Evolutionary conservation across 2,113 vertebrate species (phyloP), one percentile per base, ranked within the genome.

Genomic region (Pampusana beccarii): DNA sequence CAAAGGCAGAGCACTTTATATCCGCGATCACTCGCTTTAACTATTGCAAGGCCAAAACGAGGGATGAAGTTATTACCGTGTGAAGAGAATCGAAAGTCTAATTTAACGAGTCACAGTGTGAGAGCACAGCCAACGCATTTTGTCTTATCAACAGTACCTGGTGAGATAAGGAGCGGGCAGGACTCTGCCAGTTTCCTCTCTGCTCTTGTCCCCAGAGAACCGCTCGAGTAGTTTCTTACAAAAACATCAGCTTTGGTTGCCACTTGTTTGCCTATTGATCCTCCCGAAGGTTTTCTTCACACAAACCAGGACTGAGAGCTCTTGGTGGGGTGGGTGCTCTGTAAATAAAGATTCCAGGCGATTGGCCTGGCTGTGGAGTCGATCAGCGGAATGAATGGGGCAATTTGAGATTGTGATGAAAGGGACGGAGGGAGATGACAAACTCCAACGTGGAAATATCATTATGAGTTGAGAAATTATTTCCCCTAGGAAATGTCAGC

Each of bases 401-500:
- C 46, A 13, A 3, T 60, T 60, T 40, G 64, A 61, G 71, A 5
- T 74, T 33, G 89, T 44, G 82, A 60, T 83, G 54, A 70, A 92
- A 92, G 80, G 82, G 64, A 54, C 79, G 46, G 70, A 85, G 72
- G 65, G 88, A 71, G 74, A 40, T 73, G 83, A 80, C 72, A 81
- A 90, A 93, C 61, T 85, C 80, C 36, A 79, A 53, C 56, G 84
- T 86, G 92, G 83, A 88, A 96, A 80, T 53, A 75, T 3, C 53
- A 10, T 83, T 78, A 21, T 74, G 93, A 83, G 80, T 54, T 33
- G 23, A 40, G 56, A 70, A 53, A 23, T 85, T 4, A 86, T 96
- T 88, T 96, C 85, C 92, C 88, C 64, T 26, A 86, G 92, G 89
- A 93, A 95, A 79, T 17, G 58, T 71, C 83, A 86, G 89, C 64